phyloP scores from a whole-genome alignment of 2,888 invertebrate species.

The Thymelicus sylvestris region DNA sequence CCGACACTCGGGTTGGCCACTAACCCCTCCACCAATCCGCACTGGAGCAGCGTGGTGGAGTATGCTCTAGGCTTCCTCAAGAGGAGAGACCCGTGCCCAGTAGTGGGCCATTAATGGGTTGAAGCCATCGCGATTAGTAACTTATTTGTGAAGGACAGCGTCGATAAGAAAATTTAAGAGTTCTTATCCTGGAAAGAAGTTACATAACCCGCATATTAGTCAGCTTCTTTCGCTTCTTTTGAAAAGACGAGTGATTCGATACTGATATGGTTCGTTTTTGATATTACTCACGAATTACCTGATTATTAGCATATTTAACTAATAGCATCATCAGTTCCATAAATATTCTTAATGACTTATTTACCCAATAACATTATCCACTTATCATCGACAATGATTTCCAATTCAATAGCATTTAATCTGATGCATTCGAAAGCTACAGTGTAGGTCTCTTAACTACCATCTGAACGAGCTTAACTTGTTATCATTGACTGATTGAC shows the following conservation, averaged over 20 bases:
- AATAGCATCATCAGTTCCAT: not conserved
- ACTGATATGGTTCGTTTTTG: not conserved
- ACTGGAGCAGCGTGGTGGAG: too few species aligned
- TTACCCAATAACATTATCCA: not conserved
- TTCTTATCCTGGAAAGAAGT: too few species aligned
- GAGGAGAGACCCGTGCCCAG: too few species aligned
- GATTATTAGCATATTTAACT: not conserved
- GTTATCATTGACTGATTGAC: conserved; percentile 36
- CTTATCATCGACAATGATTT: conserved; percentile 7
- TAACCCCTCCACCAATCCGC: too few species aligned
- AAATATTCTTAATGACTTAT: not conserved
- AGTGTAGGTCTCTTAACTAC: conserved; percentile 14
- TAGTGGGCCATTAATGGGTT: too few species aligned
- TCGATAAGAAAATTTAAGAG: not conserved
- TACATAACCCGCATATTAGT: too few species aligned
- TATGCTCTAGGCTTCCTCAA: too few species aligned
- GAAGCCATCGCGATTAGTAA: too few species aligned
- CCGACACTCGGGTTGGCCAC: too few species aligned
- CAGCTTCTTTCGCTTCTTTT: too few species aligned
- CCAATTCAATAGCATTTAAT: conserved; percentile 19
- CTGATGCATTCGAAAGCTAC: conserved; percentile 25
- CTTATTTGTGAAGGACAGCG: too few species aligned
- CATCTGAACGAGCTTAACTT: conserved; percentile 32
- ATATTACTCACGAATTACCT: not conserved
- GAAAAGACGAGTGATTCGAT: too few species aligned